Evolutionary conservation across 2,113 vertebrate species (phyloP), one percentile per base, ranked within the genome.

Genomic region (Anolis sagrei): DNA sequence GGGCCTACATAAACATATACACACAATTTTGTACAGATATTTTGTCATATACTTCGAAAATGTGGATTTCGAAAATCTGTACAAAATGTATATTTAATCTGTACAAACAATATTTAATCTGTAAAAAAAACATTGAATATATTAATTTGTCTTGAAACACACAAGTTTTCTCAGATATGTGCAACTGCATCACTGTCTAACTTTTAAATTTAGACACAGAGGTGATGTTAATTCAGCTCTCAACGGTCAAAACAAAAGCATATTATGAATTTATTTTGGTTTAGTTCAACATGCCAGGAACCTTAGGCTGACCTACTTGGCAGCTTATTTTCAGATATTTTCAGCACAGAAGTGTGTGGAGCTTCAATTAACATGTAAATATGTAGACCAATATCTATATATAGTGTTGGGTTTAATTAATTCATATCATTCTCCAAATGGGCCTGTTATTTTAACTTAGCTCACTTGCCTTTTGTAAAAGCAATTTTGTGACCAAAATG

Each of bases 391-490:
- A 39, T 44, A 48, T 49, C 69, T 86, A 36, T 49, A 51, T 86
- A 86, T 86, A 75, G n/a, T 21, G 66, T 64, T 81, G 70, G 23
- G 19, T 32, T 54, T 72, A 70, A 91, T 92, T 88, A 87, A 90
- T 92, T 88, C 48, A 86, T 86, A 79, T 83, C 87, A 88, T 90
- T 86, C 89, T 95, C 85, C 91, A 92, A 94, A 93, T 82, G 90
- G 87, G 87, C 58, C 29, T 95, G 92, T 93, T 95, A 96, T 96
- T 90, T 92, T 94, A 91, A 92, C 93, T 92, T 82, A 93, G 91
- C 84, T 94, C 92, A 87, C 81, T 0, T 90, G 92, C 66, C 83
- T 92, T 95, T 94, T 92, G 91, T 89, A 86, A 94, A 88, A 74
- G 61, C 90, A 90, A 89, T 91, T 94, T 93, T 94, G 87, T 87